A percentile compares a stretch with the other conserved stretches of the same genome.
Conservation (phyloP, 2,797 vertebrate genomes). For the Pseudochirops corinnae region DNA sequence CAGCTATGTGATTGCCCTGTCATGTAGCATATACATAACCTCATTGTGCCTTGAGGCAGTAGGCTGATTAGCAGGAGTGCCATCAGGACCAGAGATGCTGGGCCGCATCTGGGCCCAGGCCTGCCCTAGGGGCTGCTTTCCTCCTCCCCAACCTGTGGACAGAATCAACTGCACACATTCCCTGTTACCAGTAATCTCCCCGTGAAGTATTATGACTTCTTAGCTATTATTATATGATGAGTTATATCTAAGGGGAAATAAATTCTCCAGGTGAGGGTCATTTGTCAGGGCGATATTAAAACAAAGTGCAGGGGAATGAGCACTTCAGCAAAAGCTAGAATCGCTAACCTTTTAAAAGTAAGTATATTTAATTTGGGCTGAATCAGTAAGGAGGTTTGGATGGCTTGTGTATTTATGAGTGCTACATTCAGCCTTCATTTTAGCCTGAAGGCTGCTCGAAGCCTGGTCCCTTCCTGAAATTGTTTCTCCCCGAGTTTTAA, state of each 20-base stretch:
- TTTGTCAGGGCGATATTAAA: conserved; percentile 59
- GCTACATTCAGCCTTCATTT: conserved; percentile 54
- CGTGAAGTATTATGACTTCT: conserved; percentile 30
- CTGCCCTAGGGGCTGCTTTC: conserved; percentile 27
- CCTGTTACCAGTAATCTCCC: conserved; percentile 11
- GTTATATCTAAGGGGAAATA: conserved; percentile 54
- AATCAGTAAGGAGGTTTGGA: conserved; percentile 60
- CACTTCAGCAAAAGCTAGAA: conserved; percentile 55
- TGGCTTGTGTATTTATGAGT: conserved; percentile 50
- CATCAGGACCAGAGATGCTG: conserved; percentile 16
- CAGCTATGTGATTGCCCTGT: conserved; percentile 22
- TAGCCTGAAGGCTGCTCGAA: conserved; percentile 54
- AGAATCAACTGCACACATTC: background rate
- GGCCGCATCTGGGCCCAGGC: conserved; percentile 39
- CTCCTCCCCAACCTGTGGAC: background rate
- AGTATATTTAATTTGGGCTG: conserved; percentile 69
- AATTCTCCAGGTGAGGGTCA: conserved; percentile 52
- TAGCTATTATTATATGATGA: conserved; percentile 47
- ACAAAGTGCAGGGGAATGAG: conserved; percentile 62
- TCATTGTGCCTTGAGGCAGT: conserved; percentile 25
- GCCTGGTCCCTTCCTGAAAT: conserved; percentile 17
- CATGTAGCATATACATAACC: conserved; percentile 25
- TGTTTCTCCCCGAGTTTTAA: conserved; percentile 45
- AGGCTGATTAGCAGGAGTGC: background rate
- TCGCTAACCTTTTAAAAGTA: conserved; percentile 70